Evolutionary conservation across 2,797 vertebrate genomes (phyloP), one percentile per base, ranked within the genome.

Genomic region (Coccyzus lansbergi): DNA sequence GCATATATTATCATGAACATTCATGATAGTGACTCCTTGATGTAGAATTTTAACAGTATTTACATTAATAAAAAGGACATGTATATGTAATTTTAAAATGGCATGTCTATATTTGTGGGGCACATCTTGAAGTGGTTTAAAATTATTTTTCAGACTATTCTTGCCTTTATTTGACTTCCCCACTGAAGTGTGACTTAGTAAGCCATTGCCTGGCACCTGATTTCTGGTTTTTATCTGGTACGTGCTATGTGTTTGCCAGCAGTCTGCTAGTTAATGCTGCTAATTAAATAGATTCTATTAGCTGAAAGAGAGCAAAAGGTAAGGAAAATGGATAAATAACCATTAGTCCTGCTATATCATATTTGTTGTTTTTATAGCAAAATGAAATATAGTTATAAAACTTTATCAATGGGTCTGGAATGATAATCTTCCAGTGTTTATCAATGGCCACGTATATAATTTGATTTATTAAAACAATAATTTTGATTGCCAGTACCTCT

Each of bases 11-110:
- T 63, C 17, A 51, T 38, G n/a, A 75, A 74, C 75, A 74, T 85
- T 90, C 42, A 62, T 68, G 24, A n/a, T 49, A 62, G 15, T 62
- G 65, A 69, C 36, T 83, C 62, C 55, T 83, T 55, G 60, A 58
- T 93, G 68, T 87, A 69, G 75, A 90, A 94, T 78, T 75, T 89
- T 38, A 33, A 81, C 60, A 44, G 58, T 65, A 71, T 40, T 85
- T 56, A 86, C 31, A 44, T 46, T 72, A 79, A 64, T 26, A 42
- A 68, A 74, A 24, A 40, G 64, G 82, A 28, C 10, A n/a, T 59
- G 33, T 31, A 52, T 4, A 28, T 56, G 21, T 29, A 72, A 69
- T 59, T 76, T 72, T 83, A 89, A 69, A 78, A 92, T 58, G 58
- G 14, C n/a, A 19, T 48, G 18, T 58, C 68, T 29, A 7, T 58